Evolutionary conservation across 2,797 vertebrate genomes (phyloP), one percentile per base, ranked within the genome.

Genomic region (Meda fulgida): DNA sequence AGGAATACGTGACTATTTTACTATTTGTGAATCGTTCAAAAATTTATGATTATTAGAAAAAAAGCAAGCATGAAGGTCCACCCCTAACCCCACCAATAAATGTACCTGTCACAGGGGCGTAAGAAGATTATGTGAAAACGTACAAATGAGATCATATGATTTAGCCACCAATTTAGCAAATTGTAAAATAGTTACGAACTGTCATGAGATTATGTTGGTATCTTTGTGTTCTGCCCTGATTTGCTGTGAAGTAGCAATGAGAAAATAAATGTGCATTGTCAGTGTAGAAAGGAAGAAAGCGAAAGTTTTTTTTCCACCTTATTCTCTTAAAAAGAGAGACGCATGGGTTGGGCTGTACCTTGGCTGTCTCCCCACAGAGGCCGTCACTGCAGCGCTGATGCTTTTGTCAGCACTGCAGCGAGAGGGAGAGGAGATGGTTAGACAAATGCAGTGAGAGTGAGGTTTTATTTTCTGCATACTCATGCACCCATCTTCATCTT

Each of bases 311-410:
- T 76, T 66, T 72, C 40, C 19, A 1, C 5, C 70, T 34, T 36
- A 65, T 84, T 85, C 77, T 58, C 81, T 87, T 19, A 85, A 90
- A 81, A 88, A 89, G 90, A 78, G 79, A 77, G 38, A 53, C 89
- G 91, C 90, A 92, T 89, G 91, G 93, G 93, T 88, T 90, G 92
- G 93, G 93, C 91, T 88, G n/a, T 87, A 88, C 88, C 92, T 93
- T 94, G 91, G 92, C 93, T 90, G 85, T 82, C 53, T 83, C 89
- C 80, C 86, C 73, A 66, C 63, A 77, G 69, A 76, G 84, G 29
- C 83, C 89, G 85, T 88, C 91, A 92, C 89, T 94, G 95, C 94
- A 93, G 94, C 89, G 92, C 88, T 91, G 93, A 88, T 95, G 94
- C 93, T 93, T 93, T 93, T 92, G 85, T 89, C 87, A 87, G 81